Percentiles rank a stretch among this genome's conserved stretches.
Evolutionary conservation across 2,888 invertebrate genomes (phyloP).

Genomic region (Trimorus sp.): DNA sequence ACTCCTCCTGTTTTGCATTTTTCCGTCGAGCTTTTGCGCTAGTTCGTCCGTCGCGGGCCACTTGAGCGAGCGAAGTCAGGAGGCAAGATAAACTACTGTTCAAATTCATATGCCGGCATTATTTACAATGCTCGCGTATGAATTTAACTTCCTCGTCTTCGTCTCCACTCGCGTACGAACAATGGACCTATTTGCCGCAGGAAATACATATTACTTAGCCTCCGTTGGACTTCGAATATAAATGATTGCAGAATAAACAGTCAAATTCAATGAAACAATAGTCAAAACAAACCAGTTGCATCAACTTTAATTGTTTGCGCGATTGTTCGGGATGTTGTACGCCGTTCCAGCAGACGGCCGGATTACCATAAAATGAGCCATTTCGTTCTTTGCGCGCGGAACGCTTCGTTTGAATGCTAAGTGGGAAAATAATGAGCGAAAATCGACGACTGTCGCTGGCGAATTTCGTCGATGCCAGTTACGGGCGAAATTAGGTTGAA

Average conservation of each 20-base stretch:
- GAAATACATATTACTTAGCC: constrained; percentile 61
- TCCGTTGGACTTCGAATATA: constrained; percentile 51
- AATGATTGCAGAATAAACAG: constrained; percentile 56
- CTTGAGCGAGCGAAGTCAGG: neutral
- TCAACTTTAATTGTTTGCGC: constrained; percentile 51
- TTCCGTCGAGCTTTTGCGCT: neutral
- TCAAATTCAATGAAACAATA: constrained; percentile 47
- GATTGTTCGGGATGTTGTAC: constrained; percentile 47
- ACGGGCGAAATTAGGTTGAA: constrained; percentile 27
- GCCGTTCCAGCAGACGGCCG: constrained; percentile 18
- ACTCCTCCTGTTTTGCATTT: neutral
- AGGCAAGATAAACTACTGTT: constrained; percentile 35
- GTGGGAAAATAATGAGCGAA: constrained; percentile 18
- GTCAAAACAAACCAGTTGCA: constrained; percentile 36
- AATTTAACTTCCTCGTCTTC: constrained; percentile 52
- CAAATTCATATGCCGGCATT: constrained; percentile 43
- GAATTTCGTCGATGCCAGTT: neutral
- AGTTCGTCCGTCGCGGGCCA: constrained; percentile 3
- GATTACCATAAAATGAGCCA: constrained; percentile 39
- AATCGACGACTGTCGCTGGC: constrained; percentile 11
- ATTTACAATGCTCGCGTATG: constrained; percentile 40
- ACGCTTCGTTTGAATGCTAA: constrained; percentile 27
- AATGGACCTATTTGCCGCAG: constrained; percentile 60
- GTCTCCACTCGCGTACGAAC: constrained; percentile 36
- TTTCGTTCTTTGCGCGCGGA: constrained; percentile 29